Conservation (phyloP, 2,797 vertebrate species). For the Limosa lapponica region DNA sequence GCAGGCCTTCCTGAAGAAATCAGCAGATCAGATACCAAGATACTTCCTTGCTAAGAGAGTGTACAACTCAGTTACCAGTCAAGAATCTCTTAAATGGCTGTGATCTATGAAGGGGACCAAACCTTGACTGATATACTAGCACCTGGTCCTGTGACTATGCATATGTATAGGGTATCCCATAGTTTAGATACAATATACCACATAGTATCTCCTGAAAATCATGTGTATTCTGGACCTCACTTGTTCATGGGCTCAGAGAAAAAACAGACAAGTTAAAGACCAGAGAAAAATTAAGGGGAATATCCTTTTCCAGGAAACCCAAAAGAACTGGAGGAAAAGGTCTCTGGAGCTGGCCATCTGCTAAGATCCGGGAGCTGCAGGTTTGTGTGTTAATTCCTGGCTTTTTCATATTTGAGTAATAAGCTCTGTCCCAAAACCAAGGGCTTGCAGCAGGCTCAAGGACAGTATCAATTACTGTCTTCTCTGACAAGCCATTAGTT, state of each 20-base stretch:
- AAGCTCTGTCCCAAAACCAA: neutral
- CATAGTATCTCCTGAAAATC: neutral
- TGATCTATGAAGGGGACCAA: neutral
- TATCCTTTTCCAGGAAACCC: neutral
- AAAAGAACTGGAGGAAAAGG: neutral
- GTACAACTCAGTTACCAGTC: neutral
- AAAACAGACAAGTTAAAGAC: neutral
- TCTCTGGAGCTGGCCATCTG: neutral
- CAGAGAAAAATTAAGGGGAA: neutral
- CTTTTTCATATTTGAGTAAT: constrained; percentile 7
- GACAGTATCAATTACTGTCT: neutral
- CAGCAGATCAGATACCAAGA: neutral
- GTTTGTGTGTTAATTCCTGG: neutral
- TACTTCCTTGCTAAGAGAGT: neutral
- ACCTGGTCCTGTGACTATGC: neutral
- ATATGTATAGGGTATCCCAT: neutral
- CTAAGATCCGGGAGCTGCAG: neutral
- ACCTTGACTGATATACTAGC: neutral
- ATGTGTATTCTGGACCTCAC: neutral
- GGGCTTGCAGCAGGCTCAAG: neutral
- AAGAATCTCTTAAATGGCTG: neutral
- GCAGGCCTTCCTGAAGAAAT: neutral
- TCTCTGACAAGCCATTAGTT: neutral
- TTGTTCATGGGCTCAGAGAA: neutral
- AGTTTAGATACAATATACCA: neutral